These are phyloP conservation scores for Heliconius aoede DNA, from an alignment of 2,888 invertebrate genomes.

Conservation along the genomic window DNA sequence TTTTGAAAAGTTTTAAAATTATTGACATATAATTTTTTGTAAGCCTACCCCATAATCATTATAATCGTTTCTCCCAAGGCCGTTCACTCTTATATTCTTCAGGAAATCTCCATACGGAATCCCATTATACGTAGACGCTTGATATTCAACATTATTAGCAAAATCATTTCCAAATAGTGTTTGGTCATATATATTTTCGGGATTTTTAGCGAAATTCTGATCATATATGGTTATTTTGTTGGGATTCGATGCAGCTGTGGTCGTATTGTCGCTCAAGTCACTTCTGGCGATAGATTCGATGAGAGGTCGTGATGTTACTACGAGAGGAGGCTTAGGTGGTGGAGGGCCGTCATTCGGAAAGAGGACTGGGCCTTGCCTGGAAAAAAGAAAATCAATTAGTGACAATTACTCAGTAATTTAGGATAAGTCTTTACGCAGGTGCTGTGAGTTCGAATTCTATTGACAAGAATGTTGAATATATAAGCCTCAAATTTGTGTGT, in stretches of 20 bases:
- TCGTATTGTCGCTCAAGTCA: slow-evolving; percentile 59
- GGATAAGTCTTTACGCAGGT: too few species aligned
- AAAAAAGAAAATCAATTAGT: slow-evolving; percentile 21
- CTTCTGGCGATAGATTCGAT: slow-evolving; percentile 71
- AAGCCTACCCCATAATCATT: slow-evolving; percentile 63
- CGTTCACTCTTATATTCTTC: slow-evolving; percentile 45
- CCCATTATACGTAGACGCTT: slow-evolving; percentile 43
- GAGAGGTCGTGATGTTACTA: slow-evolving; percentile 75
- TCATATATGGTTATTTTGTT: slow-evolving; percentile 48
- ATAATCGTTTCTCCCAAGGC: slow-evolving; percentile 50
- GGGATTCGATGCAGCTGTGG: slow-evolving; percentile 57
- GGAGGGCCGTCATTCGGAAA: slow-evolving; percentile 74
- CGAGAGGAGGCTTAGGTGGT: slow-evolving; percentile 67
- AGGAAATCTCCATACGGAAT: slow-evolving; percentile 53
- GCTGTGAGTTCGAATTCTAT: too few species aligned
- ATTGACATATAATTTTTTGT: too few species aligned
- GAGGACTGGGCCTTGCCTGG: slow-evolving; percentile 76
- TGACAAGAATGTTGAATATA: too few species aligned
- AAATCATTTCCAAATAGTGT: slow-evolving; percentile 16
- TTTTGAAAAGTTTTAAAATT: too few species aligned
- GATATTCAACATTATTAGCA: slow-evolving; percentile 29
- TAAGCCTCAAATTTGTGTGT: too few species aligned
- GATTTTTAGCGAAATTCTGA: slow-evolving; percentile 4
- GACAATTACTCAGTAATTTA: too few species aligned
- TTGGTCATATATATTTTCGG: slow-evolving; percentile 8